Evolutionary conservation across 1,140 invertebrate species (phyloP).

Genomic region (Hylaeus anthracinus): DNA sequence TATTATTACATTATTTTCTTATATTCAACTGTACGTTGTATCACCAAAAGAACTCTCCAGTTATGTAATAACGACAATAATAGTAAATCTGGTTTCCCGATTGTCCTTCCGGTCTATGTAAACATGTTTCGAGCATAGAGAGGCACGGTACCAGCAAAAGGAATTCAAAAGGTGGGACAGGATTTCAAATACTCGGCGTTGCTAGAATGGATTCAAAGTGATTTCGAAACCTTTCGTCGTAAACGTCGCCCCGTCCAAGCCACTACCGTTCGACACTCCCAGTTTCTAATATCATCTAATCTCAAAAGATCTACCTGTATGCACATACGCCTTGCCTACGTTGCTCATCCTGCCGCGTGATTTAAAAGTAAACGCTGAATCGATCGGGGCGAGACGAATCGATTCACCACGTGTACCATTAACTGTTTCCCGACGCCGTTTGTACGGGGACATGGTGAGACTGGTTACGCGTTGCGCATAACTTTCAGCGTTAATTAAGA

Average conservation of each 20-base stretch:
- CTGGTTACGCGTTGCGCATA: constrained; percentile 9
- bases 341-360: constrained; percentile 29
- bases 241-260: constrained; percentile 23
- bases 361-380: constrained; percentile 40
- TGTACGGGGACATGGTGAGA: background rate
- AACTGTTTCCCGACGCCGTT: constrained; percentile 16
- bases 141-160: background rate
- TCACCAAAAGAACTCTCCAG: too few relatives aligned
- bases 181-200: background rate
- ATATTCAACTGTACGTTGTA: too few relatives aligned
- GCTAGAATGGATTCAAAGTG: constrained; percentile 8
- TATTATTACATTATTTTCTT: too few relatives aligned
- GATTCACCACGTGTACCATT: constrained; percentile 31
- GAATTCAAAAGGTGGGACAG: constrained; percentile 6
- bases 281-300: constrained; percentile 55
- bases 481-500: constrained; percentile 25
- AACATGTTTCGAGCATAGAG: background rate
- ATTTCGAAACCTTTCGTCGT: constrained; percentile 43
- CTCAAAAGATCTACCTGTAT: constrained; percentile 36
- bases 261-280: constrained; percentile 50
- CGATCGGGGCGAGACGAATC: constrained; percentile 40
- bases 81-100: too few relatives aligned
- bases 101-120: background rate
- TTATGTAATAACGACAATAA: too few relatives aligned
- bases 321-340: background rate